phyloP scores from a whole-genome alignment of 2,888 invertebrate species.

The Sipha maydis region DNA sequence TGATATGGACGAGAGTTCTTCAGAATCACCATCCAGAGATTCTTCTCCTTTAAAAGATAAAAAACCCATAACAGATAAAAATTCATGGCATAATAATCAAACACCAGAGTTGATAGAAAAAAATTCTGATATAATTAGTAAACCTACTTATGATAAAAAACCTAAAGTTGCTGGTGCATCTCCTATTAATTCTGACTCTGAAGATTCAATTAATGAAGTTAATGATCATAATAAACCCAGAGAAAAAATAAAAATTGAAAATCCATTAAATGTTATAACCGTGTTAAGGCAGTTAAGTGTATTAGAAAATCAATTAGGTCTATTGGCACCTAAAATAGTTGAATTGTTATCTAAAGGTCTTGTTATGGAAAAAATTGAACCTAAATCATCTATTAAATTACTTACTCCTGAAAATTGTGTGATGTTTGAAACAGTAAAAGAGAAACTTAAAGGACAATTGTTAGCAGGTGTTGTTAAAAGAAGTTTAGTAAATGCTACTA shows the following conservation, averaged over 20 bases:
- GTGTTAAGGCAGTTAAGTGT: conserved; percentile 82
- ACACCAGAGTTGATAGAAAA: conserved; percentile 70
- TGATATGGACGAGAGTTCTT: conserved; percentile 40
- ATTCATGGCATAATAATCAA: background rate
- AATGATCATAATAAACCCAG: conserved; percentile 53
- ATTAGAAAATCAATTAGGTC: conserved; percentile 84
- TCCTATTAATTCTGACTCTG: conserved; percentile 57
- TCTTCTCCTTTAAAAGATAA: conserved; percentile 46
- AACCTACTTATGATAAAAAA: conserved; percentile 28
- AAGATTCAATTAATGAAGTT: conserved; percentile 65
- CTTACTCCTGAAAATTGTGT: conserved; percentile 79
- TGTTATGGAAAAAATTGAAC: conserved; percentile 77
- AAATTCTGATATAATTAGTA: conserved; percentile 16
- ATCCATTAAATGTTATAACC: conserved; percentile 70
- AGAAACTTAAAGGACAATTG: conserved; percentile 82
- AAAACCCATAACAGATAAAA: conserved; percentile 10
- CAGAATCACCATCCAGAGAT: conserved; percentile 43
- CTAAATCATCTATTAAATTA: conserved; percentile 81
- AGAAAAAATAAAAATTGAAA: conserved; percentile 63
- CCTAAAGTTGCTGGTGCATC: conserved; percentile 46
- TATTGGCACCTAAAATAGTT: conserved; percentile 82
- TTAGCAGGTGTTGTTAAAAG: conserved; percentile 76
- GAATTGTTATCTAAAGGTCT: conserved; percentile 81
- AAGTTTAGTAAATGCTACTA: conserved; percentile 77
- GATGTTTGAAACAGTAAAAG: conserved; percentile 85